Conservation (phyloP, 2,797 vertebrate species). For the Poecilia velifera region DNA sequence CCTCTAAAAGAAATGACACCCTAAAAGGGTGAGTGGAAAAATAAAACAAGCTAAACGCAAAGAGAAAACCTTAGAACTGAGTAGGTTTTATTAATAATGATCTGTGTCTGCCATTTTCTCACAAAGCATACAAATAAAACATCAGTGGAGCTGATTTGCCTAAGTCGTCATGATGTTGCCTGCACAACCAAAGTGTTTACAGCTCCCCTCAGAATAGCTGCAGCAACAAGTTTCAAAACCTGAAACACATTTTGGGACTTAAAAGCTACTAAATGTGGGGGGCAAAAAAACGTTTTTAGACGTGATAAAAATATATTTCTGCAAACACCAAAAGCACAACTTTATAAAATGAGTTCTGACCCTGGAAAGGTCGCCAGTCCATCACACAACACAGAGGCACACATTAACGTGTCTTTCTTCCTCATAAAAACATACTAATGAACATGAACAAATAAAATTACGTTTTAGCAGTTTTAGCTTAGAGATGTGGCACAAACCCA, state of each 20-base stretch:
- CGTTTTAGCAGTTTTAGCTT: not conserved
- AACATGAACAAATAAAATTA: not conserved
- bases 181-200: constrained; percentile 1
- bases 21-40: not conserved
- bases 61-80: not conserved
- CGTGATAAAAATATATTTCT: not conserved
- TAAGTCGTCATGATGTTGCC: constrained; percentile 18
- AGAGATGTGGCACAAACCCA: not conserved
- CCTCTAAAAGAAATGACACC: not conserved
- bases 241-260: not conserved
- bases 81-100: constrained; percentile 1
- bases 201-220: not conserved
- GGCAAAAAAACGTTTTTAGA: not conserved
- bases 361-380: not conserved
- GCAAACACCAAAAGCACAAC: not conserved
- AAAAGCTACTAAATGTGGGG: not conserved
- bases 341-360: not conserved
- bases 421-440: not conserved
- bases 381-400: not conserved
- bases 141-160: constrained; percentile 39
- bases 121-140: constrained; percentile 28
- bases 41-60: not conserved
- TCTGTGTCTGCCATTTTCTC: constrained; percentile 2
- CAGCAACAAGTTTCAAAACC: not conserved
- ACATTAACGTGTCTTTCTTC: not conserved